A percentile compares a stretch with the other conserved stretches of the same genome.
Conservation (phyloP, 2,888 invertebrate genomes). For the Drosophila bunnanda region DNA sequence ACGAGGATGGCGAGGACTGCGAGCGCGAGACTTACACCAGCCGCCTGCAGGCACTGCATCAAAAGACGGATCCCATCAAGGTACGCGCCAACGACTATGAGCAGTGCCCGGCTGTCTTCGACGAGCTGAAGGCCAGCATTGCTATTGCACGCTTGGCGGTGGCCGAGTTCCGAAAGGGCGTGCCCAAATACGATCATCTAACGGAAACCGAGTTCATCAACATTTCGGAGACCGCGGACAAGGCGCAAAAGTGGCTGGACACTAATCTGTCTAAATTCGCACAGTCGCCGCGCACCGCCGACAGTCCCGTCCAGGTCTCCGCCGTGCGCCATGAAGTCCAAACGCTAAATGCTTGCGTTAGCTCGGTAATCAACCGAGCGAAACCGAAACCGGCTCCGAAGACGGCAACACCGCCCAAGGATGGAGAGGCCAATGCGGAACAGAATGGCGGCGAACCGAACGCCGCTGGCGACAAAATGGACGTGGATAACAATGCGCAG, state of each 20-base stretch:
- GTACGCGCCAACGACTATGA: conserved; percentile 92
- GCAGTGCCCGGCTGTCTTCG: conserved; percentile 91
- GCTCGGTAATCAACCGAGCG: conserved; percentile 94
- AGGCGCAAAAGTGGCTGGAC: conserved; percentile 93
- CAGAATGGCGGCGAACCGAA: conserved; percentile 67
- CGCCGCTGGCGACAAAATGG: conserved; percentile 67
- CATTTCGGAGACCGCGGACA: conserved; percentile 89
- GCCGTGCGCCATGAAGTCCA: conserved; percentile 92
- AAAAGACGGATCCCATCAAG: conserved; percentile 95
- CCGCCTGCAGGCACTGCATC: conserved; percentile 88
- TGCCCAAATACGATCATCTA: conserved; percentile 92
- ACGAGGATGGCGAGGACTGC: conserved; percentile 97
- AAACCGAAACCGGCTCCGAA: conserved; percentile 91
- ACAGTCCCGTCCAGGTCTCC: conserved; percentile 91
- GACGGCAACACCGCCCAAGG: conserved; percentile 72
- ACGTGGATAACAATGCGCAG: conserved; percentile 65
- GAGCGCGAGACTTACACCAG: conserved; percentile 89
- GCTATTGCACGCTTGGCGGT: conserved; percentile 93
- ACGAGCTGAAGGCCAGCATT: conserved; percentile 91
- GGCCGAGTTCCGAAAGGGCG: conserved; percentile 89
- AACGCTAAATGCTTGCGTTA: conserved; percentile 86
- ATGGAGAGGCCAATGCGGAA: conserved; percentile 58
- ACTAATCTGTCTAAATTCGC: conserved; percentile 88
- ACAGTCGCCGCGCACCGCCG: conserved; percentile 88
- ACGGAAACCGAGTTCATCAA: conserved; percentile 92